A percentile compares a stretch with the other conserved stretches of the same genome.
Conservation (phyloP, 2,888 invertebrate species). For the Drosophila monieri region DNA sequence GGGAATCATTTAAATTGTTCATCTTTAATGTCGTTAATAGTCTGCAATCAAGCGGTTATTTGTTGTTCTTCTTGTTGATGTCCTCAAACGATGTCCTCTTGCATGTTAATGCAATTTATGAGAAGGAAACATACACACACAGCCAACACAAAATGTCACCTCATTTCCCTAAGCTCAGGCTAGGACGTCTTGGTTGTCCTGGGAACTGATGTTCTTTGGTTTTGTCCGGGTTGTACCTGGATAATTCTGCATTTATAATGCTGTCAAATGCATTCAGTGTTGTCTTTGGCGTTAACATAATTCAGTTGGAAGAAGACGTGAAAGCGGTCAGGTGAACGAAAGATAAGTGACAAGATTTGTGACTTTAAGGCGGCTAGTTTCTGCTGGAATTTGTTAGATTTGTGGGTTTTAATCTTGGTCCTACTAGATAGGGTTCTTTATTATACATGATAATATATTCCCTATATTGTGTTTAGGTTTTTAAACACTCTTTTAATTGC, state of each 20-base stretch:
- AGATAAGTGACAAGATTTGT: slow-evolving; percentile 36
- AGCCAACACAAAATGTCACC: slow-evolving; percentile 9
- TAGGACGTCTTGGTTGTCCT: slow-evolving; percentile 13
- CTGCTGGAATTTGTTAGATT: slow-evolving; percentile 6
- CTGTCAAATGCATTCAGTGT: slow-evolving; percentile 59
- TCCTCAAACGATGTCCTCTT: slow-evolving; percentile 17
- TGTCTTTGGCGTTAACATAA: slow-evolving; percentile 58
- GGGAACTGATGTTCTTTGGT: slow-evolving; percentile 25
- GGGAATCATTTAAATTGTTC: slow-evolving; percentile 76
- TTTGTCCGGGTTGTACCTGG: slow-evolving; percentile 19
- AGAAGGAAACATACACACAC: slow-evolving; percentile 19
- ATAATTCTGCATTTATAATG: slow-evolving; percentile 63
- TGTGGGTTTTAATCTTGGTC: background rate
- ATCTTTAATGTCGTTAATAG: slow-evolving; percentile 79
- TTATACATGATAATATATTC: background rate
- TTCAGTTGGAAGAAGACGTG: slow-evolving; percentile 45
- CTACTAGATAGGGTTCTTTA: too few relatives aligned
- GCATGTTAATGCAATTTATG: slow-evolving; percentile 71
- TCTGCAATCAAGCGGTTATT: slow-evolving; percentile 70
- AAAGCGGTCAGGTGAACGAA: slow-evolving; percentile 35
- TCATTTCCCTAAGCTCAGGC: slow-evolving; percentile 36
- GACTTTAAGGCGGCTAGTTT: slow-evolving; percentile 9
- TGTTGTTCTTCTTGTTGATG: slow-evolving; percentile 31
- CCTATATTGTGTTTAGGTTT: slow-evolving; percentile 4
- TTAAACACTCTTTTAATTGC: slow-evolving; percentile 54